Evolutionary conservation across 2,888 invertebrate species (phyloP), one percentile per base, ranked within the genome.

Genomic region (Incurvaria masculella): DNA sequence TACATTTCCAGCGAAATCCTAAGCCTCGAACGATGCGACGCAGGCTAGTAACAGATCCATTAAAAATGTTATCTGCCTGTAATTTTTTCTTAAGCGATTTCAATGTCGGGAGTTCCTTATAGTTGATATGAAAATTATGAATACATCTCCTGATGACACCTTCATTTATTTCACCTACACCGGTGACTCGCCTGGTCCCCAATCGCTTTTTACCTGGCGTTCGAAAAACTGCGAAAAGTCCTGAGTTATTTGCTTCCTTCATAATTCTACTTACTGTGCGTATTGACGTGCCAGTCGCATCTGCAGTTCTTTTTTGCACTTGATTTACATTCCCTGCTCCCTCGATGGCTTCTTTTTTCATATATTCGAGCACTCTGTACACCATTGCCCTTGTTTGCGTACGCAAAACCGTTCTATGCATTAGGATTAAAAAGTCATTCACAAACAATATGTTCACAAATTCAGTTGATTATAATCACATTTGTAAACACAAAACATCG

Each of bases 31-130:
- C 18, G 11, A 49, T 21, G 11, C 40, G 45, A 26, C 45, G 16
- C 10, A 50, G 45, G 26, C 48, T 42, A 11, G 18, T 8, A 21
- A 17, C 42, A n/a, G 45, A 48, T 18, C 48, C 50, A 42, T 45
- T 11, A 26, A 50, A 50, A 45, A 41, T 21, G 17, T 48, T 21
- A 20, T 44, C 42, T 4, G 21, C 26, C 23, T 42, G 45, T 27
- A 50, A 38, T 41, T 43, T 45, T 21, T 10, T 52, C 23, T 11
- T 39, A n/a, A 49, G 16, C 41, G 45, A 41, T 18, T 11, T 11
- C 14, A 48, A 21, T 11, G 52, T 52, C 17, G 52, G 53, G 6
- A 53, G 21, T 41, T 52, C 50, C 33, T 51, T 52, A 1, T 49
- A 38, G 14, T 27, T 49, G 10, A 44, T 16, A 42, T 54, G 49